These are phyloP conservation scores for Smutsia temminckii DNA, from an alignment of 2,797 vertebrate genomes.

Conservation along the genomic window DNA sequence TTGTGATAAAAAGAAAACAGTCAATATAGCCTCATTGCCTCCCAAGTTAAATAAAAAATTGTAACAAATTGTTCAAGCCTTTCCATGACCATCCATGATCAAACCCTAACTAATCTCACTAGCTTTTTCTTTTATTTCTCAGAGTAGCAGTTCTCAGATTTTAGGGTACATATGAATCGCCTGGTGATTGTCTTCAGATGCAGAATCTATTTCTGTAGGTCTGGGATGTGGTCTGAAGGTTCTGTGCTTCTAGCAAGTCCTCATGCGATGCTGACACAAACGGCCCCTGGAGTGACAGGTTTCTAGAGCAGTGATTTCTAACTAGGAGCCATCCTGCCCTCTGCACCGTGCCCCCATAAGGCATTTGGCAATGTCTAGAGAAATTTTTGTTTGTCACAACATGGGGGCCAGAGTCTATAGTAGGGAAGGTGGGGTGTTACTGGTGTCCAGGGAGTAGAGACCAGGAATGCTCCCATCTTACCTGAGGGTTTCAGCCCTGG, in stretches of 20 bases:
- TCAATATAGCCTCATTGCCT: background rate
- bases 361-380: background rate
- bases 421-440: background rate
- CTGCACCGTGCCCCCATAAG: background rate
- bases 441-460: background rate
- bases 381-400: background rate
- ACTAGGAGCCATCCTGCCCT: background rate
- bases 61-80: background rate
- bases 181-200: background rate
- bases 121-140: background rate
- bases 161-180: background rate
- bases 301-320: background rate
- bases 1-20: conserved; percentile 1
- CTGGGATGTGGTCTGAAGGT: too few species aligned
- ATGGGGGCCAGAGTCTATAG: too few species aligned
- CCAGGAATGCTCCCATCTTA: background rate
- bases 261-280: background rate
- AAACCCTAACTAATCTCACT: background rate
- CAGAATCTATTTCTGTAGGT: background rate
- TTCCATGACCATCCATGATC: background rate
- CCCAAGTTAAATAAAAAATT: conserved; percentile 4
- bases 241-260: background rate
- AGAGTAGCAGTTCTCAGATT: background rate
- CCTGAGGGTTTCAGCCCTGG: too few species aligned
- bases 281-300: background rate